Conservation (phyloP, 2,888 invertebrate species). For the Xylocampa areola region DNA sequence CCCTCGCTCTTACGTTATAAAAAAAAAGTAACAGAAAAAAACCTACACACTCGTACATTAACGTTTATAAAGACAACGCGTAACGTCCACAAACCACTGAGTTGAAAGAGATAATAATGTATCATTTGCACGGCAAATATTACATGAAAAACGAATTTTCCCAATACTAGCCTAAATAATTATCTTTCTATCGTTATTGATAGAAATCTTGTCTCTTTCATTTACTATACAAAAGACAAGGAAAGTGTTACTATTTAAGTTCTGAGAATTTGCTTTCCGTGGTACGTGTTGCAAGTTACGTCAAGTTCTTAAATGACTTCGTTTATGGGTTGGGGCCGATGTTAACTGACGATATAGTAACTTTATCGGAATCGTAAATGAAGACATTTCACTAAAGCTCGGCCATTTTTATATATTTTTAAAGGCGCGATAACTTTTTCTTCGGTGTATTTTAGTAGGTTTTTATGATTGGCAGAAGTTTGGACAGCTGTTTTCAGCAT, state of each 20-base stretch:
- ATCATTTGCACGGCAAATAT: slow-evolving; percentile 48
- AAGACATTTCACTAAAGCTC: slow-evolving; percentile 51
- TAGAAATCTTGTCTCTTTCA: slow-evolving; percentile 28
- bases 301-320: slow-evolving; percentile 51
- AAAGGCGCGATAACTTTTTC: slow-evolving; percentile 31
- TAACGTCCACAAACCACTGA: slow-evolving; percentile 43
- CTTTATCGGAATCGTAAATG: slow-evolving; percentile 61
- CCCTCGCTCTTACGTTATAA: too few species aligned
- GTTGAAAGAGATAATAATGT: slow-evolving; percentile 52
- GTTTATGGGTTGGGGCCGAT: slow-evolving; percentile 51
- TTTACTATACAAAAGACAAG: slow-evolving; percentile 29
- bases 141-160: slow-evolving; percentile 30
- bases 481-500: slow-evolving; percentile 21
- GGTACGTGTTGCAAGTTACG: slow-evolving; percentile 32
- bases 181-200: background rate
- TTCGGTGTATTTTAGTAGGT: slow-evolving; percentile 11
- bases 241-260: slow-evolving; percentile 17
- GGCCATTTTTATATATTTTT: slow-evolving; percentile 39
- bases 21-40: slow-evolving; percentile 7
- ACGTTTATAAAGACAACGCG: slow-evolving; percentile 29
- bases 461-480: slow-evolving; percentile 6
- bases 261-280: slow-evolving; percentile 23
- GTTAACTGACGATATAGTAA: slow-evolving; percentile 55
- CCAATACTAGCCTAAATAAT: slow-evolving; percentile 28
- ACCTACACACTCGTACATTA: slow-evolving; percentile 21